phyloP scores from a whole-genome alignment of 2,113 vertebrate genomes.

The Amphilophus citrinellus region DNA sequence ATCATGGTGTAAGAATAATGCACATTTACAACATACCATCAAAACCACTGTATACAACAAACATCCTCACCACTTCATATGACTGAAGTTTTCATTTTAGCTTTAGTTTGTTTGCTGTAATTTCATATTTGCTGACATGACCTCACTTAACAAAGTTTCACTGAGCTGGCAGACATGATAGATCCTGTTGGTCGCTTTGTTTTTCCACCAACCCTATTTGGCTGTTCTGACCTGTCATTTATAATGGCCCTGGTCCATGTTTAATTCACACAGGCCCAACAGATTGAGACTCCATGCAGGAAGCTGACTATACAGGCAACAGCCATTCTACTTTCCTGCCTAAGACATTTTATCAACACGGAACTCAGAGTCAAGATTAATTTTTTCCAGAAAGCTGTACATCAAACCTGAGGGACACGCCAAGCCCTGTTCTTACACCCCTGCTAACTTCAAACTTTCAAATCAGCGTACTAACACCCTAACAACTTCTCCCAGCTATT shows the following conservation, averaged over 20 bases:
- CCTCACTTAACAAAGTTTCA: conserved; percentile 53
- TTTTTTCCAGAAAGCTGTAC: conserved; percentile 35
- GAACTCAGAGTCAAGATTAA: conserved; percentile 44
- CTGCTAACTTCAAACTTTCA: conserved; percentile 33
- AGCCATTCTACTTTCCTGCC: conserved; percentile 57
- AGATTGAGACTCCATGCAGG: conserved; percentile 45
- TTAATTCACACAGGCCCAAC: conserved; percentile 58
- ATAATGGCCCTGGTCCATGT: conserved; percentile 58
- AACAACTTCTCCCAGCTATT: conserved; percentile 24
- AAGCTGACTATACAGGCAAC: conserved; percentile 55
- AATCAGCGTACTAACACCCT: conserved; percentile 20
- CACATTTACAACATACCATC: background rate
- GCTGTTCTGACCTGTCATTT: conserved; percentile 67
- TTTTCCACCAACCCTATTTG: conserved; percentile 65
- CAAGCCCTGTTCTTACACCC: conserved; percentile 21
- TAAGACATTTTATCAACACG: conserved; percentile 54
- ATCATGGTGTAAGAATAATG: background rate
- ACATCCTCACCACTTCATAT: background rate
- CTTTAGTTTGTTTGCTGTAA: background rate
- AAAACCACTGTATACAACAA: background rate
- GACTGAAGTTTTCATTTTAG: background rate
- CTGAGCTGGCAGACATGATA: conserved; percentile 56
- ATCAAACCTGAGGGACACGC: conserved; percentile 36
- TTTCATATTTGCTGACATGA: conserved; percentile 50
- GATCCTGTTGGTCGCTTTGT: conserved; percentile 67